These are phyloP conservation scores for Pristionchus japonicus DNA, from an alignment of 2,888 invertebrate genomes.

Conservation along the genomic window DNA sequence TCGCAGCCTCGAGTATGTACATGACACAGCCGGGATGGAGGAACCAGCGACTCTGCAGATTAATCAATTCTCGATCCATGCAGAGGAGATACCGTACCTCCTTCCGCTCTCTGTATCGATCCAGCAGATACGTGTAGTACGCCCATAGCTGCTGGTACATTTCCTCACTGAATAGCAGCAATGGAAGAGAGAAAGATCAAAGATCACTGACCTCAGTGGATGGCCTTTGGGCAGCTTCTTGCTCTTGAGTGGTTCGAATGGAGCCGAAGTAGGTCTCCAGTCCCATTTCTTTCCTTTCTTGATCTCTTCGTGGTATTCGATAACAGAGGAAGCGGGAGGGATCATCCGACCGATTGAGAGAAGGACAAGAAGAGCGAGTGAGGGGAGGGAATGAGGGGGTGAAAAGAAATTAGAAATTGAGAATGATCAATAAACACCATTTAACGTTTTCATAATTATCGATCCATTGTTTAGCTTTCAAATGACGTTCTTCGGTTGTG, in stretches of 20 bases:
- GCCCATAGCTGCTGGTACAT: not conserved
- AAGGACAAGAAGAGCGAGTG: not conserved
- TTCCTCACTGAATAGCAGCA: not conserved
- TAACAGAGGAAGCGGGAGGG: not conserved
- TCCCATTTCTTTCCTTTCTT: not conserved
- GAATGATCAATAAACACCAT: too few relatives aligned
- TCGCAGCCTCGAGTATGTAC: not conserved
- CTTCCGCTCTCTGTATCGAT: not conserved
- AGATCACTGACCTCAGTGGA: not conserved
- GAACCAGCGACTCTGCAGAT: not conserved
- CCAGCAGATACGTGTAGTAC: not conserved
- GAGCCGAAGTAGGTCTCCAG: not conserved
- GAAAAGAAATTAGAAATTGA: too few relatives aligned
- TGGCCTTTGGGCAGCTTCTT: not conserved
- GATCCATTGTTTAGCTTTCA: not conserved
- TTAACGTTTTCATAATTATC: not conserved
- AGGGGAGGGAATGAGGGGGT: not conserved
- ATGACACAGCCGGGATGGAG: slow-evolving; percentile 3
- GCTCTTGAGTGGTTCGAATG: not conserved
- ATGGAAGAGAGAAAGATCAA: not conserved
- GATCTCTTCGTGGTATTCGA: not conserved
- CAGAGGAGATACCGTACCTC: not conserved
- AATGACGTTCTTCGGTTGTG: not conserved
- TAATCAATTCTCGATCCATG: not conserved
- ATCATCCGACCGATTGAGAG: not conserved